phyloP scores from a whole-genome alignment of 1,140 invertebrate species.

The Drosophila willistoni region DNA sequence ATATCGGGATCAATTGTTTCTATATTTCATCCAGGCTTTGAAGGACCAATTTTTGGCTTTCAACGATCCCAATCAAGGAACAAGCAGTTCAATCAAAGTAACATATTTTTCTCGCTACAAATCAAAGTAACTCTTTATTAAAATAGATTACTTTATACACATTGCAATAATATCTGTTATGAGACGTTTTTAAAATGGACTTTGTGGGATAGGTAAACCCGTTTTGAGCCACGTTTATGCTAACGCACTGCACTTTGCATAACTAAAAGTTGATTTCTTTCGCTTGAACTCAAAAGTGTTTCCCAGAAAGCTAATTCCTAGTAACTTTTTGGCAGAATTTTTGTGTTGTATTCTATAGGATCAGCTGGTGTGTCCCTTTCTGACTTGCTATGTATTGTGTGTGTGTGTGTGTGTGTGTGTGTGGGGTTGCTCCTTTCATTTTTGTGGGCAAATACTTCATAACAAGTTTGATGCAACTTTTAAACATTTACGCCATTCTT shows the following conservation, averaged over 20 bases:
- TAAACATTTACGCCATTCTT: constrained; percentile 78
- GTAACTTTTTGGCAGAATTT: constrained; percentile 31
- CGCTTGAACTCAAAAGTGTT: constrained; percentile 34
- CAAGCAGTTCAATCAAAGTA: no score
- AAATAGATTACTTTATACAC: no score
- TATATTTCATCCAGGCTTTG: no score
- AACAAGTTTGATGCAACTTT: constrained; percentile 78
- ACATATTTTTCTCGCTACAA: no score
- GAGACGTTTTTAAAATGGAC: constrained; percentile 1
- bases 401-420: not conserved
- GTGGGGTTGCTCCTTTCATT: constrained; percentile 25
- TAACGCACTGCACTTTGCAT: constrained; percentile 16
- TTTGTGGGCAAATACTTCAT: constrained; percentile 65
- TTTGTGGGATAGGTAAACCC: not conserved
- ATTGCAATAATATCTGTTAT: not conserved
- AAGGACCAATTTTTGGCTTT: no score
- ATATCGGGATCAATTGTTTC: no score
- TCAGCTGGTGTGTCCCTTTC: not conserved
- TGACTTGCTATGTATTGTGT: not conserved
- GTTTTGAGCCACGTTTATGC: constrained; percentile 32
- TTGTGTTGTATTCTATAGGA: not conserved
- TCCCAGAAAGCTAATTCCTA: constrained; percentile 58
- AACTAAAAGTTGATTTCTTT: constrained; percentile 16
- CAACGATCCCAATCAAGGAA: no score
- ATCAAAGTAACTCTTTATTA: no score